phyloP scores from a whole-genome alignment of 2,113 vertebrate species.

The Pollimyrus isidori region DNA sequence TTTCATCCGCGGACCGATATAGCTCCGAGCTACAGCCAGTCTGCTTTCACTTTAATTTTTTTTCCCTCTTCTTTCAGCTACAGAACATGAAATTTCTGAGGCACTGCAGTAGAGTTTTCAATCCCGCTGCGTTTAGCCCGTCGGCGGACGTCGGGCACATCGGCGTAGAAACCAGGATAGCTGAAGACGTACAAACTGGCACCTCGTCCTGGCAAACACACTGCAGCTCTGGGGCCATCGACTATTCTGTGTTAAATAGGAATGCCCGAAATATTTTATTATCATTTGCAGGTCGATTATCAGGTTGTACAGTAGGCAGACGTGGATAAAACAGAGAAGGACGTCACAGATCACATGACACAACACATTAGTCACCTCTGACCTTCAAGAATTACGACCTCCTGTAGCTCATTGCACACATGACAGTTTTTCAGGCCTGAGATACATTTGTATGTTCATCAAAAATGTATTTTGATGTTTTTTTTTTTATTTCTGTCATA shows the following conservation, averaged over 20 bases:
- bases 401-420: not conserved
- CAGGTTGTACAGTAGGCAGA: not conserved
- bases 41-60: conserved; percentile 9
- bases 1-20: conserved; percentile 16
- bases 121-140: not conserved
- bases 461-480: not conserved
- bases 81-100: conserved; percentile 12
- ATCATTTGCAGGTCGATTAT: not conserved
- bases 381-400: not conserved
- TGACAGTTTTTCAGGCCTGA: not conserved
- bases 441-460: not conserved
- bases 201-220: not conserved
- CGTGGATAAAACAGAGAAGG: not conserved
- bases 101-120: not conserved
- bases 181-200: not conserved
- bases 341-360: not conserved
- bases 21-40: not conserved
- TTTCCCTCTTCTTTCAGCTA: conserved; percentile 16
- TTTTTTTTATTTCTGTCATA: not conserved
- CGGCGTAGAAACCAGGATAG: not conserved
- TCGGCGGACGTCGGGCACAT: not conserved
- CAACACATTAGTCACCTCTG: not conserved
- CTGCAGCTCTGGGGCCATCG: not conserved
- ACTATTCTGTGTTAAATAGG: not conserved
- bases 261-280: not conserved